Conservation (phyloP, 2,888 invertebrate genomes). For the Laothoe populi region DNA sequence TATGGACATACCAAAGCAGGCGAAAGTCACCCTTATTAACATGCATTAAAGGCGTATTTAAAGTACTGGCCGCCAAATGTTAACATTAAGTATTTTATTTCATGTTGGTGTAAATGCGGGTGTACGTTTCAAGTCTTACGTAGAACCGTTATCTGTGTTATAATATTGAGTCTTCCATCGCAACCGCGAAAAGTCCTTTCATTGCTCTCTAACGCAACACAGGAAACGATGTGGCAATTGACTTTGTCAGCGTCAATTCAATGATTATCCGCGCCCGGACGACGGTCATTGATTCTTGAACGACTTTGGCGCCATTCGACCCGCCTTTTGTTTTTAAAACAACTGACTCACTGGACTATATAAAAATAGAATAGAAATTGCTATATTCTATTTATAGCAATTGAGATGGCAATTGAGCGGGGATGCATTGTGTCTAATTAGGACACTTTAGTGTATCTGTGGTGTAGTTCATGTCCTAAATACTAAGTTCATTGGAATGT, state of each 20-base stretch:
- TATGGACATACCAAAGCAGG: too few species aligned
- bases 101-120: too few species aligned
- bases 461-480: constrained; percentile 7
- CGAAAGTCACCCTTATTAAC: too few species aligned
- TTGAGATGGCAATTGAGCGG: constrained; percentile 14
- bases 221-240: constrained; percentile 81
- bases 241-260: constrained; percentile 78
- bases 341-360: constrained; percentile 49
- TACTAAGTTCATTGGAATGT: background rate
- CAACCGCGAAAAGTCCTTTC: constrained; percentile 38
- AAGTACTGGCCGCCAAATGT: too few species aligned
- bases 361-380: constrained; percentile 30
- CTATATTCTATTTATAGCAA: constrained; percentile 28
- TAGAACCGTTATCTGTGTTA: background rate
- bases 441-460: constrained; percentile 3
- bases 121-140: too few species aligned
- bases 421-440: constrained; percentile 20
- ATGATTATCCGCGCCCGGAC: constrained; percentile 74
- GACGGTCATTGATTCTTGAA: constrained; percentile 78
- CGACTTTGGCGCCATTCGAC: constrained; percentile 70
- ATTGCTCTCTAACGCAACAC: constrained; percentile 54
- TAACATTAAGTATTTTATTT: too few species aligned
- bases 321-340: constrained; percentile 57
- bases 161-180: background rate
- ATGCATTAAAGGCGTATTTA: too few species aligned